A percentile compares a stretch with the other conserved stretches of the same genome.
Evolutionary conservation across 2,888 invertebrate genomes (phyloP).

Genomic region (Epistrophella euchroma): DNA sequence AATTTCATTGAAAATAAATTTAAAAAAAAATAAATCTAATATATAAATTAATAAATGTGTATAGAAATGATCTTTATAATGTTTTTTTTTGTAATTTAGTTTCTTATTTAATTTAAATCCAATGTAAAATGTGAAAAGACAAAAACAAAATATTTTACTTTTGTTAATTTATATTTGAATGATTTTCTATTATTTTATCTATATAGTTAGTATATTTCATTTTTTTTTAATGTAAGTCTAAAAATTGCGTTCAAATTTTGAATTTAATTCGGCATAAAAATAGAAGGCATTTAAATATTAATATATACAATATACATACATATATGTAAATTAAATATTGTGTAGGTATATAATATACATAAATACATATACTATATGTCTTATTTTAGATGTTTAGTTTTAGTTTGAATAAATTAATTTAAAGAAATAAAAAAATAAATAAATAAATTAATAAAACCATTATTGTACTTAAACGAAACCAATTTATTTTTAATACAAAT

Average conservation of each 20-base stretch:
- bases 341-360: constrained; percentile 20
- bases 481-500: constrained; percentile 76
- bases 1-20: constrained; percentile 42
- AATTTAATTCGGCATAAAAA: constrained; percentile 64
- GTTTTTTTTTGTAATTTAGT: constrained; percentile 39
- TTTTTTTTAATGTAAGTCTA: constrained; percentile 25
- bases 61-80: constrained; percentile 50
- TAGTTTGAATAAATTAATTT: constrained; percentile 67
- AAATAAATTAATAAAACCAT: constrained; percentile 43
- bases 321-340: constrained; percentile 15
- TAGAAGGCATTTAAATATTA: constrained; percentile 61
- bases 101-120: constrained; percentile 4
- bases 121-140: constrained; percentile 46
- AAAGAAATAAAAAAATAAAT: constrained; percentile 50
- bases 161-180: constrained; percentile 25
- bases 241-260: constrained; percentile 60
- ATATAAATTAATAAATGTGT: constrained; percentile 52
- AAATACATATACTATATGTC: constrained; percentile 4
- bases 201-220: constrained; percentile 10
- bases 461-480: constrained; percentile 73
- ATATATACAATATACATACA: neutral
- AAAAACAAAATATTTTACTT: constrained; percentile 33
- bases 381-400: constrained; percentile 57
- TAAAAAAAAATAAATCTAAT: constrained; percentile 23
- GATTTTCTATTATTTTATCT: constrained; percentile 11